phyloP scores from a whole-genome alignment of 1,140 invertebrate species.

The Hycleus phaleratus region DNA sequence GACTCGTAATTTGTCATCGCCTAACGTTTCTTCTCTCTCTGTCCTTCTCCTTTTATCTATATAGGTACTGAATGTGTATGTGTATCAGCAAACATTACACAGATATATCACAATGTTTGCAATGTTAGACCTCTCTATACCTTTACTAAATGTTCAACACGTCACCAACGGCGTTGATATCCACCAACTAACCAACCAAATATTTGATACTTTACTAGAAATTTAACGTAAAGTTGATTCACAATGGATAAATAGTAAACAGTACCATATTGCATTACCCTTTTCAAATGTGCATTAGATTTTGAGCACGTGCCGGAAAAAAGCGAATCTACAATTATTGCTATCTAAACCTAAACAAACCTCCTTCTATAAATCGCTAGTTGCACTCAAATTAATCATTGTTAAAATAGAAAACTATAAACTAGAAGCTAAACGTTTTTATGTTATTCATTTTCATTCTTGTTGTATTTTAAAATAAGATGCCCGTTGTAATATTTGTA shows the following conservation, averaged over 20 bases:
- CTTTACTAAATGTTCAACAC: background rate
- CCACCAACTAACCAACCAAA: background rate
- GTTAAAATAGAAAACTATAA: too few relatives aligned
- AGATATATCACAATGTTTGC: conserved; percentile 34
- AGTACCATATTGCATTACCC: conserved; percentile 22
- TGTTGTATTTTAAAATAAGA: background rate
- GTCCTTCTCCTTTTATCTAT: too few relatives aligned
- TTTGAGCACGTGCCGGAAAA: conserved; percentile 21
- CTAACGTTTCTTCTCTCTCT: background rate
- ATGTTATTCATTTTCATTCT: too few relatives aligned
- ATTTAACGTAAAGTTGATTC: conserved; percentile 4
- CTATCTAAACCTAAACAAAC: too few relatives aligned
- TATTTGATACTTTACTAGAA: background rate
- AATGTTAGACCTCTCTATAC: conserved; percentile 3
- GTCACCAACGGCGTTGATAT: background rate
- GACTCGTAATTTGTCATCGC: conserved; percentile 39
- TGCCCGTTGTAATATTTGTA: too few relatives aligned
- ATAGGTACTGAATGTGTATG: too few relatives aligned
- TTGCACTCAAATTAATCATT: too few relatives aligned
- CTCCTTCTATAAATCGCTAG: too few relatives aligned
- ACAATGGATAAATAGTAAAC: conserved; percentile 4
- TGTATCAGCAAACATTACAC: conserved; percentile 29
- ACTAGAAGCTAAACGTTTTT: too few relatives aligned
- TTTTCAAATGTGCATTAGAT: conserved; percentile 24
- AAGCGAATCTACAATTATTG: conserved; percentile 9